These are phyloP conservation scores for Planococcus citri DNA, from an alignment of 1,140 invertebrate species.

Conservation along the genomic window DNA sequence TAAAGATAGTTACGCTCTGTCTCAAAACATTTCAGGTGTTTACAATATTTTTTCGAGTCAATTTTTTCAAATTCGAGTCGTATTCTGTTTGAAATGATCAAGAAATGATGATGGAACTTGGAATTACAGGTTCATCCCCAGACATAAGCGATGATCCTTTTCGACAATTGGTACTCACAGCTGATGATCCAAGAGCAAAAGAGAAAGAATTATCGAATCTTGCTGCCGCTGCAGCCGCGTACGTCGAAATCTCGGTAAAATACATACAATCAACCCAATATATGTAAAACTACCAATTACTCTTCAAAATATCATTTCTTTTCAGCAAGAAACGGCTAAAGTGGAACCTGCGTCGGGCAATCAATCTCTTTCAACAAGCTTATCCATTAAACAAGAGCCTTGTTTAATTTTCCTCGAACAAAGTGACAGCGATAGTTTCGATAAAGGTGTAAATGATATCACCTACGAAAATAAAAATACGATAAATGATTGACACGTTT, in stretches of 20 bases:
- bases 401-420: constrained; percentile 36
- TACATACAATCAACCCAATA: not conserved
- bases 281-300: not conserved
- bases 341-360: not conserved
- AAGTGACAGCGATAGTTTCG: constrained; percentile 50
- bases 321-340: not conserved
- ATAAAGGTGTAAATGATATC: constrained; percentile 31
- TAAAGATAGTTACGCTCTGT: constrained; percentile 7
- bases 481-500: not conserved
- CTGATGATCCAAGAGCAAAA: constrained; percentile 34
- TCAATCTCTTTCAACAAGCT: not conserved
- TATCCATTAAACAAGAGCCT: not conserved
- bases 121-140: not conserved
- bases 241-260: not conserved
- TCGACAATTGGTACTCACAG: constrained; percentile 40
- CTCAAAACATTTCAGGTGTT: constrained; percentile 26
- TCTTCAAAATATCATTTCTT: not conserved
- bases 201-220: constrained; percentile 30
- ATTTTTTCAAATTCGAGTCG: too few relatives aligned
- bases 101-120: not conserved
- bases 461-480: not conserved
- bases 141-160: constrained; percentile 37
- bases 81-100: too few relatives aligned
- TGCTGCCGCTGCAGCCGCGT: constrained; percentile 28
- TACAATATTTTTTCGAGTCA: constrained; percentile 13